A percentile compares a stretch with the other conserved stretches of the same genome.
Evolutionary conservation across 2,113 vertebrate species (phyloP).

Genomic region (Elgaria multicarinata): DNA sequence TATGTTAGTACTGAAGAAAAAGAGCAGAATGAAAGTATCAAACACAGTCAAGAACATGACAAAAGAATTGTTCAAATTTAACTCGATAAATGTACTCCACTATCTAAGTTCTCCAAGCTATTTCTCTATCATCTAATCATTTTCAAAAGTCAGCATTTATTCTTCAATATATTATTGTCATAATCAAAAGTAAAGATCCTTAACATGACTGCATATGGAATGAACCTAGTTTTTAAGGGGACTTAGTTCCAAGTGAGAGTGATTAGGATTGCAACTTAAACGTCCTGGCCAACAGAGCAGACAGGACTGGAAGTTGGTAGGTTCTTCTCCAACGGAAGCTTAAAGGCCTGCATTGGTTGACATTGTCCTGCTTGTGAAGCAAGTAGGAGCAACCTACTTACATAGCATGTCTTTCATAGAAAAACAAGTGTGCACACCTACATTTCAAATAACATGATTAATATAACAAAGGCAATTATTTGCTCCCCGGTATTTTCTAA

Average conservation of each 20-base stretch:
- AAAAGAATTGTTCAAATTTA: not conserved
- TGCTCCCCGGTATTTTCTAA: not conserved
- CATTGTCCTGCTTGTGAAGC: not conserved
- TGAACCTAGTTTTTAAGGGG: not conserved
- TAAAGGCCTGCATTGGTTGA: not conserved
- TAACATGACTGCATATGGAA: not conserved
- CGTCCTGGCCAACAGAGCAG: not conserved
- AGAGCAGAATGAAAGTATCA: not conserved
- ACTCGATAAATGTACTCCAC: not conserved
- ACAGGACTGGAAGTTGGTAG: not conserved
- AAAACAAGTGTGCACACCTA: not conserved
- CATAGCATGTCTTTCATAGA: not conserved
- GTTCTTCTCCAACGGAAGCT: not conserved
- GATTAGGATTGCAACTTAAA: not conserved
- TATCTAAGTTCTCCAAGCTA: not conserved
- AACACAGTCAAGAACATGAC: too few species aligned
- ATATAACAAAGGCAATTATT: not conserved
- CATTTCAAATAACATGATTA: not conserved
- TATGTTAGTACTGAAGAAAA: not conserved
- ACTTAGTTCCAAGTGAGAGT: not conserved
- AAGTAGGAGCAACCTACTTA: not conserved
- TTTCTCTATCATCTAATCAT: not conserved
- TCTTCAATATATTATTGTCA: not conserved
- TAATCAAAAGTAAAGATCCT: not conserved
- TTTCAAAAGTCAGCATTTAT: not conserved